Conservation (phyloP, 2,888 invertebrate species). For the Cerceris rybyensis region DNA sequence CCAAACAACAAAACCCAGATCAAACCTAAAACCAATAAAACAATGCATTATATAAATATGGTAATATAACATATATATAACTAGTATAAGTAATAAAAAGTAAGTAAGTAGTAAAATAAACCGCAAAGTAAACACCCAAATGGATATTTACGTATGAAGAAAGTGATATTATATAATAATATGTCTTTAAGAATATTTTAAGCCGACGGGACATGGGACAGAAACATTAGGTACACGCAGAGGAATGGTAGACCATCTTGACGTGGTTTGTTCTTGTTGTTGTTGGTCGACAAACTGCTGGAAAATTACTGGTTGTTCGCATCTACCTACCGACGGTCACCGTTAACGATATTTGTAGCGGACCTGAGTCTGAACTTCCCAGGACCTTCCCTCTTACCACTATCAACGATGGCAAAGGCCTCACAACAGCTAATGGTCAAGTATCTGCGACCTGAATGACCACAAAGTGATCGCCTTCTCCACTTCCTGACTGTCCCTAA, state of each 20-base stretch:
- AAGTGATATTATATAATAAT: not conserved
- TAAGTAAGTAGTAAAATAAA: too few relatives aligned
- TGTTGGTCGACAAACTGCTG: slow-evolving; percentile 77
- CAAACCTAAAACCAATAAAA: too few relatives aligned
- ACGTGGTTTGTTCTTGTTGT: slow-evolving; percentile 73
- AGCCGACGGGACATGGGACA: slow-evolving; percentile 14
- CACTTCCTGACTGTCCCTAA: slow-evolving; percentile 55
- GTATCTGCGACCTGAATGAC: slow-evolving; percentile 75
- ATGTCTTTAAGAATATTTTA: not conserved
- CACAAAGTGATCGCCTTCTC: slow-evolving; percentile 77
- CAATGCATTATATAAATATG: too few relatives aligned
- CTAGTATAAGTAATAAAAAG: too few relatives aligned
- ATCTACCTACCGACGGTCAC: slow-evolving; percentile 57
- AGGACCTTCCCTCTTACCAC: slow-evolving; percentile 42
- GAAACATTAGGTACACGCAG: slow-evolving; percentile 68
- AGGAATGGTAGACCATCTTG: slow-evolving; percentile 54
- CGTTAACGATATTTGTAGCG: slow-evolving; percentile 80
- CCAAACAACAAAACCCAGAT: too few relatives aligned
- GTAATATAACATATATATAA: too few relatives aligned
- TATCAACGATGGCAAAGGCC: slow-evolving; percentile 62
- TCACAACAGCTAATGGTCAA: slow-evolving; percentile 77
- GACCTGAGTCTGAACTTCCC: slow-evolving; percentile 70
- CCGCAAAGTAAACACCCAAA: too few relatives aligned
- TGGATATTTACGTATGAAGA: not conserved
- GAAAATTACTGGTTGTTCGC: slow-evolving; percentile 75